Evolutionary conservation across 2,888 invertebrate genomes (phyloP), one percentile per base, ranked within the genome.

Genomic region (Halictus quadricinctus): DNA sequence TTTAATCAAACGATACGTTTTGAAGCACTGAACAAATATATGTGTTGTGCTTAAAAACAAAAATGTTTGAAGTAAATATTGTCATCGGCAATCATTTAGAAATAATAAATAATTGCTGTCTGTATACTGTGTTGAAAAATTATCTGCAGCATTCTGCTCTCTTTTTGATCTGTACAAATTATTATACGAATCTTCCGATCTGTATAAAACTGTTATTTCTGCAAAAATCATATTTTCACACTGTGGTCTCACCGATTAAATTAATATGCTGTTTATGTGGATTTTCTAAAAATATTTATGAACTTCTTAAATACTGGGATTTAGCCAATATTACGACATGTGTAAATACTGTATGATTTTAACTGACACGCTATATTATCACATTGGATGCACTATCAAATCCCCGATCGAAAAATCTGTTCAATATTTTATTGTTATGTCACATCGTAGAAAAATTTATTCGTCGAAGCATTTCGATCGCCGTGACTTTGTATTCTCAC

Each of bases 281-380:
- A 83, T 88, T 77, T 66, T 82, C 89, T 89, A 87, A 88, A 89
- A 89, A 89, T 89, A 89, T 41, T 69, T 72, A 41, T 72, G 84
- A 88, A 79, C 84, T 75, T 83, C 74, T 88, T 83, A 77, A 75
- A 76, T 25, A 80, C 79, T 89, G 88, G 89, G 87, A 58, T 70
- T 29, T n/a, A 48, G 88, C 90, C 89, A 89, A 88, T 83, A 76
- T 84, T 82, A 58, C 82, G 72, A 77, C 72, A 77, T 66, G 43
- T 70, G 43, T 46, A 46, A 82, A 70, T 69, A 70, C 76, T 80
- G 50, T 54, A 46, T 69, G 43, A 43, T 29, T 18, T 18, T 50
- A 15, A 70, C 50, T 76, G 74, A 79, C 43, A 70, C 13, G 3
- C 43, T 25, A 69, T 77, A 74, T 79, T 75, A 87, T 66, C 79